Percentiles rank a stretch among this genome's conserved stretches.
These are phyloP conservation scores for Sparidentex hasta DNA, from an alignment of 2,797 vertebrate species.

Conservation along the genomic window DNA sequence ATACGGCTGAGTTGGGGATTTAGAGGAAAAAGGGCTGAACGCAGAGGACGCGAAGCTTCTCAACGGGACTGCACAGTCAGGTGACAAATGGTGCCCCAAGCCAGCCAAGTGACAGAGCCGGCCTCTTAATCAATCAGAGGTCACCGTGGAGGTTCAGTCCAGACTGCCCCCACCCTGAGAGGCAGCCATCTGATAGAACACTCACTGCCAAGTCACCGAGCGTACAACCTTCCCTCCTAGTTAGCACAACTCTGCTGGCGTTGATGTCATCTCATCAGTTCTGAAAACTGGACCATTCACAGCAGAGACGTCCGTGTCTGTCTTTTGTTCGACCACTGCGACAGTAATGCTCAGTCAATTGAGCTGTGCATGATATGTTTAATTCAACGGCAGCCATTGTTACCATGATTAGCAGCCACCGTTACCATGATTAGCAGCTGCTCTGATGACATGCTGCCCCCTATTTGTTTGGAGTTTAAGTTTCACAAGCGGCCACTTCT, in stretches of 20 bases:
- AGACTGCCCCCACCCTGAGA: slow-evolving; percentile 72
- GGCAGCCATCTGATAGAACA: slow-evolving; percentile 77
- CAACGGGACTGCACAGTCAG: slow-evolving; percentile 75
- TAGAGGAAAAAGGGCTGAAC: slow-evolving; percentile 59
- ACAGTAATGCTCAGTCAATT: background rate
- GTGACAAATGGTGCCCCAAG: slow-evolving; percentile 84
- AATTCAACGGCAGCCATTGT: background rate
- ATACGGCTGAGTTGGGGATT: slow-evolving; percentile 65
- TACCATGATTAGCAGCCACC: no score
- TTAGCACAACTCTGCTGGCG: slow-evolving; percentile 29
- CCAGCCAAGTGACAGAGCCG: slow-evolving; percentile 78
- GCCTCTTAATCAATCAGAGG: slow-evolving; percentile 86
- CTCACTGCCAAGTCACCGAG: slow-evolving; percentile 65
- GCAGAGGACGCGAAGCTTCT: slow-evolving; percentile 69
- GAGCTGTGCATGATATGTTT: slow-evolving; percentile 1
- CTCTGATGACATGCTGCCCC: no score
- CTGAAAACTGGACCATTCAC: slow-evolving; percentile 8
- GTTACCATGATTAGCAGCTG: no score
- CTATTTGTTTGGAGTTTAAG: no score
- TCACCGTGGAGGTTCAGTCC: slow-evolving; percentile 70
- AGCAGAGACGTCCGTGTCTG: slow-evolving; percentile 9
- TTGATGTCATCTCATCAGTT: slow-evolving; percentile 37
- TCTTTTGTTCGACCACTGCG: slow-evolving; percentile 3
- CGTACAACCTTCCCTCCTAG: slow-evolving; percentile 46
- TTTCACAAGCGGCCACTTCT: no score